Evolutionary conservation across 2,797 vertebrate genomes (phyloP).

Genomic region (Spinus olivaceus): DNA sequence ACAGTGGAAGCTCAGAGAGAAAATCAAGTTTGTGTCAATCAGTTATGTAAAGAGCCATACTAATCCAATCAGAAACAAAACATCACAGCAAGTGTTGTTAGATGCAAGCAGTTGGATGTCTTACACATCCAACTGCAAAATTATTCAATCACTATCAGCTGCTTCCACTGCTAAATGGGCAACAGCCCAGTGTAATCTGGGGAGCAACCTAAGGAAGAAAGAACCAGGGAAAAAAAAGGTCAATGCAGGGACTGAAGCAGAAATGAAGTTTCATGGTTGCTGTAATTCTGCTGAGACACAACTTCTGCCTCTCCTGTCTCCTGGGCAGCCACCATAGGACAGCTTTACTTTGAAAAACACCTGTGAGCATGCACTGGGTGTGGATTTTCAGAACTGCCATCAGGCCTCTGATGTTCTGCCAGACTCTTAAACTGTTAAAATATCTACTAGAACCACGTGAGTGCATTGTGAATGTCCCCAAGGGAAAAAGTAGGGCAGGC

Average conservation of each 20-base stretch:
- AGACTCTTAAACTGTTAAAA: background rate
- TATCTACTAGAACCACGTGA: rapidly evolving
- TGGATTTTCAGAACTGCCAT: background rate
- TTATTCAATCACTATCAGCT: background rate
- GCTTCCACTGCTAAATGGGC: background rate
- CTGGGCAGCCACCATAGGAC: background rate
- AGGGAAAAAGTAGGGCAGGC: background rate
- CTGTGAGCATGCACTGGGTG: background rate
- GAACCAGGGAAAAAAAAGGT: background rate
- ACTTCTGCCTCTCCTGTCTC: background rate
- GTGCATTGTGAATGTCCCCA: background rate
- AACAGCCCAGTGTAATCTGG: background rate
- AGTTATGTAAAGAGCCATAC: background rate
- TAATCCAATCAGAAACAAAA: background rate
- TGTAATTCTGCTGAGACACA: background rate
- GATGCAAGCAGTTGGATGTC: background rate
- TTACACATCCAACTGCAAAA: constrained; percentile 24
- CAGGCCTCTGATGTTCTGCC: background rate
- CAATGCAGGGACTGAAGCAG: background rate
- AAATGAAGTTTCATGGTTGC: background rate
- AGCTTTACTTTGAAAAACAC: background rate
- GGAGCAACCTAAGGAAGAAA: background rate
- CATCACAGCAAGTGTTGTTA: background rate
- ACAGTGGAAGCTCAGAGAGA: background rate
- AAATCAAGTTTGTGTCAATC: background rate